These are phyloP conservation scores for Orius insidiosus DNA, from an alignment of 1,140 invertebrate genomes.

Conservation along the genomic window DNA sequence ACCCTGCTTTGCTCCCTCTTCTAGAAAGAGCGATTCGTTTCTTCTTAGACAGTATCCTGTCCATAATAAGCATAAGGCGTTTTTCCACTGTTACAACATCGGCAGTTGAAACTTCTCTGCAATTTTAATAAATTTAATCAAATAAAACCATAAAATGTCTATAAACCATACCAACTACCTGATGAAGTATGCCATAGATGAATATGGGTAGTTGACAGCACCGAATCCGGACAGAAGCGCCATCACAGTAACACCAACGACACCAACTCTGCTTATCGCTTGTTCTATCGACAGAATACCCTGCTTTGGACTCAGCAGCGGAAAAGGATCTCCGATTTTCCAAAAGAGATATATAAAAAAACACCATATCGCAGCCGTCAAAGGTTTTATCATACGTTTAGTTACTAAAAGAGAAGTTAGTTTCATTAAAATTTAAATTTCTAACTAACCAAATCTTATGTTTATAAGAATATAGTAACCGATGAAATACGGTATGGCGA, in stretches of 20 bases:
- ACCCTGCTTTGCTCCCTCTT: slow-evolving; percentile 28
- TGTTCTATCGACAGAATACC: slow-evolving; percentile 90
- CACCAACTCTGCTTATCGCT: slow-evolving; percentile 87
- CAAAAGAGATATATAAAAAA: slow-evolving; percentile 93
- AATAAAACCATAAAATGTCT: not conserved
- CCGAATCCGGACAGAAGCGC: slow-evolving; percentile 96
- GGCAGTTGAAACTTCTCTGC: slow-evolving; percentile 66
- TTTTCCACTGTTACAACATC: slow-evolving; percentile 82
- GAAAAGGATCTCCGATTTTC: slow-evolving; percentile 98
- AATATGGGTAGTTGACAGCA: slow-evolving; percentile 99
- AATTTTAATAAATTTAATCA: no score
- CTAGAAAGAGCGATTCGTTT: slow-evolving; percentile 68
- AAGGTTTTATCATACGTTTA: slow-evolving; percentile 52
- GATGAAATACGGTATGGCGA: slow-evolving; percentile 93
- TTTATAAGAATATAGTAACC: slow-evolving; percentile 88
- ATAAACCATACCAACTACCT: slow-evolving; percentile 34
- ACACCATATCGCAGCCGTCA: slow-evolving; percentile 75
- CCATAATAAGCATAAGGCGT: slow-evolving; percentile 82
- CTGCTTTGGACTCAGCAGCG: slow-evolving; percentile 85
- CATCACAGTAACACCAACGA: slow-evolving; percentile 99
- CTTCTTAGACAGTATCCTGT: slow-evolving; percentile 94
- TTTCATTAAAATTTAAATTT: no score
- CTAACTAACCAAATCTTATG: slow-evolving; percentile 60
- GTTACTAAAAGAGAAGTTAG: slow-evolving; percentile 43
- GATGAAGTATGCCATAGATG: slow-evolving; percentile 97